Evolutionary conservation across 1,140 invertebrate species (phyloP), one percentile per base, ranked within the genome.

Genomic region (Zaprionus taronus): DNA sequence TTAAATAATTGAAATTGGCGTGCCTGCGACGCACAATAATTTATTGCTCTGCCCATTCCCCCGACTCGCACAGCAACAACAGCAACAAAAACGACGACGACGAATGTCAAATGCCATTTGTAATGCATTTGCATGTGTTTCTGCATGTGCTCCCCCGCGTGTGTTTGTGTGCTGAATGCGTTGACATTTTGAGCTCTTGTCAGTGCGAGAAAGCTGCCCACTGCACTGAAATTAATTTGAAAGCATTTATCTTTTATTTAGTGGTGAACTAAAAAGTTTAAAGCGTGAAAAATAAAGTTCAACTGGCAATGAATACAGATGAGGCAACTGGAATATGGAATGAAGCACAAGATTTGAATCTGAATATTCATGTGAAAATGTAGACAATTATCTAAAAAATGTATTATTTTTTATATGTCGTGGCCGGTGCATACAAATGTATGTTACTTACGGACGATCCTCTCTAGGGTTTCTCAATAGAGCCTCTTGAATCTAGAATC

Each of bases 1-100:
- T 91, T 91, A 91, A 91, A 91, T 91, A 91, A 91, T 91, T 91
- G 87, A 89, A 91, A 91, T 89, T 84, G 87, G 87, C 87, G 81
- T 79, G 69, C 67, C 74, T 69, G 69, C 75, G 58, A 75, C 64
- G 65, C 28, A 67, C 63, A 65, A 79, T 79, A 62, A 79, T 76
- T 76, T 79, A 79, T 79, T 71, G 49, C 68, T 31, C 17, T 15
- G 26, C 51, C 61, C 62, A 47, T 24, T 36, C 49, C 7, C 20
- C 7, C 9, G 36, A 11, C 22, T 22, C 2, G 9, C 11, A 11
- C 12, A 41, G 14, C 56, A 55, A 31, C 68, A 66, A 60, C 63
- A 67, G 31, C 20, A 57, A 41, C 55, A 38, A 36, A 47, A 67
- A 67, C 44, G 20, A 51, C 66, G n/a, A 47, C 24, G 36, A 31